Conservation (phyloP, 2,113 vertebrate species). For the Zapornia atra region DNA sequence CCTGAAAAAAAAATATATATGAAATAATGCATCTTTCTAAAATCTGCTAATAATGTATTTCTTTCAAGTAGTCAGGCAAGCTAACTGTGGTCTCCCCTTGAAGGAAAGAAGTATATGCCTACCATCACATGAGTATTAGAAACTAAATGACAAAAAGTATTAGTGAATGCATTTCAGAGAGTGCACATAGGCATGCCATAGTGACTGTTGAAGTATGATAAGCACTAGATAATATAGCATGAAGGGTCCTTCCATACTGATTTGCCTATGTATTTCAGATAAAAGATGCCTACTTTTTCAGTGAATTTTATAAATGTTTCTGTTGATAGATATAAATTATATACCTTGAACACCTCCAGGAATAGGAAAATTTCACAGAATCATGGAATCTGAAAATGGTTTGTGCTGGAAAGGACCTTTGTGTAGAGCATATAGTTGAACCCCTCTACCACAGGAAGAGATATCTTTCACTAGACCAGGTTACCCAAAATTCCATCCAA, state of each 20-base stretch:
- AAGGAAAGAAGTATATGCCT: neutral
- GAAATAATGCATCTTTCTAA: conserved; percentile 68
- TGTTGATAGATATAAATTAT: neutral
- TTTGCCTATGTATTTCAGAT: neutral
- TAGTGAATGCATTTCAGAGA: neutral
- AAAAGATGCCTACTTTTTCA: neutral
- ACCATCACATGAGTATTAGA: neutral
- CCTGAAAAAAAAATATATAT: neutral
- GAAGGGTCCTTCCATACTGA: neutral
- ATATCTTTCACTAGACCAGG: neutral
- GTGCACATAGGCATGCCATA: neutral
- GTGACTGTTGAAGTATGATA: neutral
- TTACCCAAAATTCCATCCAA: neutral
- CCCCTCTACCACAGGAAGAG: neutral
- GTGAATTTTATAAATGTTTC: neutral
- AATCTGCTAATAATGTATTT: neutral
- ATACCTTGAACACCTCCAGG: neutral
- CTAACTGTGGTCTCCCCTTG: neutral
- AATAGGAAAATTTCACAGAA: neutral
- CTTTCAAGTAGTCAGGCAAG: neutral
- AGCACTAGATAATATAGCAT: neutral
- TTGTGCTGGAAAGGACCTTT: neutral
- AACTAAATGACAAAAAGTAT: neutral
- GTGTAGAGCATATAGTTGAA: neutral
- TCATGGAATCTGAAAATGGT: neutral